Evolutionary conservation across 2,113 vertebrate genomes (phyloP).

Genomic region (Leptobrachium ailaonicum): DNA sequence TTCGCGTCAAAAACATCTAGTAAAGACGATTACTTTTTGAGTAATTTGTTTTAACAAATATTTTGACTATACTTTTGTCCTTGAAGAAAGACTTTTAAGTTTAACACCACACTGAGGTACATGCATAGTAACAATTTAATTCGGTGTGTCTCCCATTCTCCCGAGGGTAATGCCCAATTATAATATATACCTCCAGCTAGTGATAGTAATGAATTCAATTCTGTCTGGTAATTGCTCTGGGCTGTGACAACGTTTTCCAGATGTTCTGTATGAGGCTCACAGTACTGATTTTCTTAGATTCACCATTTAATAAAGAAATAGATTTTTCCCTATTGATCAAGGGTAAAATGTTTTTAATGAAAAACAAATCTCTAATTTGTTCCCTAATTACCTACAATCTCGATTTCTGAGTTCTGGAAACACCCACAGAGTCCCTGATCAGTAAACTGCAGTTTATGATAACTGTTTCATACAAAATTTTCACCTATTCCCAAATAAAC

Average conservation of each 20-base stretch:
- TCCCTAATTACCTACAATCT: slow-evolving; percentile 27
- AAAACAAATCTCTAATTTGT: slow-evolving; percentile 50
- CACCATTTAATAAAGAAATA: slow-evolving; percentile 33
- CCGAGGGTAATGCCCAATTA: slow-evolving; percentile 51
- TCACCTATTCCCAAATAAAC: neutral
- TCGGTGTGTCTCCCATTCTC: slow-evolving; percentile 25
- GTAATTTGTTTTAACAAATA: neutral
- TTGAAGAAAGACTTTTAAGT: slow-evolving; percentile 13
- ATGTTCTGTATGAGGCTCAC: slow-evolving; percentile 48
- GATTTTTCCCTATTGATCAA: slow-evolving; percentile 38
- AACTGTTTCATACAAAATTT: slow-evolving; percentile 15
- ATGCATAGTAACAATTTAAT: slow-evolving; percentile 27
- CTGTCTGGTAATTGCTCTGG: slow-evolving; percentile 40
- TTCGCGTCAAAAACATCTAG: neutral
- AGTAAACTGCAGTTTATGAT: slow-evolving; percentile 22
- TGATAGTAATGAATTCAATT: slow-evolving; percentile 47
- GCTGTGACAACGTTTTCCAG: slow-evolving; percentile 47
- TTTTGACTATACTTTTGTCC: slow-evolving; percentile 30
- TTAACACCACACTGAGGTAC: slow-evolving; percentile 13
- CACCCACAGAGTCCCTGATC: slow-evolving; percentile 32
- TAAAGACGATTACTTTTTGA: neutral
- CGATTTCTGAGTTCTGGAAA: slow-evolving; percentile 3
- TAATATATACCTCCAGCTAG: slow-evolving; percentile 39
- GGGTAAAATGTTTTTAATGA: slow-evolving; percentile 46
- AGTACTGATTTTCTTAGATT: slow-evolving; percentile 9